Evolutionary conservation across 2,888 invertebrate genomes (phyloP), one percentile per base, ranked within the genome.

Genomic region (Troides aeacus): DNA sequence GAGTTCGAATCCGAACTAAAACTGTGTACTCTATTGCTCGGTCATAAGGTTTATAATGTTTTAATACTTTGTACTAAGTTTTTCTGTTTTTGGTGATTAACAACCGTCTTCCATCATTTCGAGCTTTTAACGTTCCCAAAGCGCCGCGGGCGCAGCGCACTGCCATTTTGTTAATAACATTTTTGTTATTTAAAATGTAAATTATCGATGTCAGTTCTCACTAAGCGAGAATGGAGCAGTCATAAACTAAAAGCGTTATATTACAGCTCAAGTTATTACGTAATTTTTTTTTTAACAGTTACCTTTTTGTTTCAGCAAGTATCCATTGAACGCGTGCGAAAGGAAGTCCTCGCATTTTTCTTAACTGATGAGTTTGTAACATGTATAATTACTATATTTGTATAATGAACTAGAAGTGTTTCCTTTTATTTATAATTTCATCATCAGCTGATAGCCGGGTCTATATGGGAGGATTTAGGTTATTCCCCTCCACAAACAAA

Each of bases 11-110:
- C n/a, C 15, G 24, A 46, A 53, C 50, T 18, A 5, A 24, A 5
- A 64, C n/a, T 24, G 23, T 64, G 1, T 0, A 75, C 70, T 68
- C 73, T 76, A 72, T 36, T 0, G 0, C 46, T 8, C 42, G 42
- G 10, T 0, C 15, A 12, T 74, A 77, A 63, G 71, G 78, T 76
- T 71, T 7, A 72, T 36, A 73, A 50, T 77, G 3, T 39, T 60
- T 65, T 73, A 57, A 39, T 58, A 70, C 56, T 39, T 18, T 61
- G 69, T 21, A 57, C 39, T 10, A 53, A 62, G 74, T 73, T 82
- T 80, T 78, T 79, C 75, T 78, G 77, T 81, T 81, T 84, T 84
- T 80, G 77, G 76, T 82, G 78, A 86, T 82, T 81, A 85, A 81
- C 76, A 81, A 79, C 79, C 74, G 79, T 78, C 79, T 80, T 81